These are phyloP conservation scores for Zingel zingel DNA, from an alignment of 2,113 vertebrate species.

Conservation along the genomic window DNA sequence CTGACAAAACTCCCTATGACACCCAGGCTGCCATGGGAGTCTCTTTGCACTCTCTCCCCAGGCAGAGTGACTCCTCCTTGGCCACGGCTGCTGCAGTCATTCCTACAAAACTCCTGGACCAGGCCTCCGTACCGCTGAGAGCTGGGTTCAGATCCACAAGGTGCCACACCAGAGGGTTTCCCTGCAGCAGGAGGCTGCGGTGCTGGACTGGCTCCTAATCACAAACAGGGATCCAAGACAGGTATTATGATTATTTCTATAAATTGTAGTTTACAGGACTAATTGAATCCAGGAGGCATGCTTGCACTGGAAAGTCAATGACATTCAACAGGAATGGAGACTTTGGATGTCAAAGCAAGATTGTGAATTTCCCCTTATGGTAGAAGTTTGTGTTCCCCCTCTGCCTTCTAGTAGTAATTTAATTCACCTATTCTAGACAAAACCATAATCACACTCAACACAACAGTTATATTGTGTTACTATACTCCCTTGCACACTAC, in stretches of 20 bases:
- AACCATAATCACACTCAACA: neutral
- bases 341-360: neutral
- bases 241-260: neutral
- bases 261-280: neutral
- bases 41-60: slow-evolving; percentile 79
- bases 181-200: slow-evolving; percentile 77
- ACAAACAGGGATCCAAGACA: neutral
- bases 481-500: neutral
- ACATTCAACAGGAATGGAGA: neutral
- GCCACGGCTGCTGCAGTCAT: slow-evolving; percentile 86
- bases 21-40: slow-evolving; percentile 25
- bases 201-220: slow-evolving; percentile 71
- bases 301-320: neutral
- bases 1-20: neutral
- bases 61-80: slow-evolving; percentile 37
- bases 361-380: neutral
- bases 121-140: slow-evolving; percentile 88
- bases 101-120: slow-evolving; percentile 94
- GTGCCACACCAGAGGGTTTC: slow-evolving; percentile 72
- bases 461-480: neutral
- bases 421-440: neutral
- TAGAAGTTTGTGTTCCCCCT: neutral
- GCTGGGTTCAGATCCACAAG: slow-evolving; percentile 78
- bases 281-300: neutral
- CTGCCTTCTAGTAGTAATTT: neutral